These are phyloP conservation scores for Sinocyclocheilus anshuiensis DNA, from an alignment of 2,113 vertebrate genomes.

Conservation along the genomic window DNA sequence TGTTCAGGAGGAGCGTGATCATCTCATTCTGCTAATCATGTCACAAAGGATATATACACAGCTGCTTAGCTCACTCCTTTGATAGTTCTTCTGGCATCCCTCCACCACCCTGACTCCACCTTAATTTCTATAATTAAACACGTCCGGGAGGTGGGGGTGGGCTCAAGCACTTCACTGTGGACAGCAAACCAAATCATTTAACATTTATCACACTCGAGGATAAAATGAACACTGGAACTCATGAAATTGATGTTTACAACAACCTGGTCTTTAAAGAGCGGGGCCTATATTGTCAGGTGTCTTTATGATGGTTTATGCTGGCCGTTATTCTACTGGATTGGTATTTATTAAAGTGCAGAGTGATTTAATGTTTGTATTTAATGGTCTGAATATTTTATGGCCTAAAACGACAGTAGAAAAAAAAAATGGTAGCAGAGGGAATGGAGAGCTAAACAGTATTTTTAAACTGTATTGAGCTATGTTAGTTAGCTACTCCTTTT, in stretches of 20 bases:
- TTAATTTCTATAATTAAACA: conserved; percentile 36
- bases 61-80: conserved; percentile 8
- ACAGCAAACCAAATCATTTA: not conserved
- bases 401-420: not conserved
- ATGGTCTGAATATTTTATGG: conserved; percentile 17
- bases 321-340: not conserved
- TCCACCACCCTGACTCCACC: conserved; percentile 17
- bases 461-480: not conserved
- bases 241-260: conserved; percentile 26
- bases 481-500: not conserved
- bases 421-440: not conserved
- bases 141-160: not conserved
- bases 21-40: conserved; percentile 18
- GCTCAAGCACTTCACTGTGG: not conserved
- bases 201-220: not conserved
- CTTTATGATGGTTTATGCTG: conserved; percentile 27
- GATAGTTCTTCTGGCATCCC: not conserved
- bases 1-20: conserved; percentile 23
- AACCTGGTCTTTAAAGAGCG: conserved; percentile 1
- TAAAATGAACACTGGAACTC: not conserved
- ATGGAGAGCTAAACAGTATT: not conserved
- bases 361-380: conserved; percentile 24
- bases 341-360: conserved; percentile 32
- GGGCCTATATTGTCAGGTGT: not conserved
- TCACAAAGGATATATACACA: conserved; percentile 14